Evolutionary conservation across 2,797 vertebrate genomes (phyloP).

Genomic region (Mus spretus): DNA sequence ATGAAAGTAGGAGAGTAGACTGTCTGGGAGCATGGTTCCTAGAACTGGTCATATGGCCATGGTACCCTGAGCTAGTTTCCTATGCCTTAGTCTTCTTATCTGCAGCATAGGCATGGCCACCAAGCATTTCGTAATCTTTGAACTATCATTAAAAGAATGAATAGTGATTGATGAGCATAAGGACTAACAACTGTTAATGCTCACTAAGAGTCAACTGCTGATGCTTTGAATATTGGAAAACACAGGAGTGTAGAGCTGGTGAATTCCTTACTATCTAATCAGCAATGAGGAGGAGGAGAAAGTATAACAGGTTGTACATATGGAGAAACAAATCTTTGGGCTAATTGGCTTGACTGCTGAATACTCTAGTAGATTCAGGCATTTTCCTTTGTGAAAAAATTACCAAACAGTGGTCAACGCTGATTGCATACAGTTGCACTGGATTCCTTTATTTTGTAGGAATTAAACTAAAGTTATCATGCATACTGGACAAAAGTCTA

Average conservation of each 20-base stretch:
- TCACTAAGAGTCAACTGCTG: background rate
- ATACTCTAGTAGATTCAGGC: background rate
- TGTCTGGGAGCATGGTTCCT: background rate
- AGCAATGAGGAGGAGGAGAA: background rate
- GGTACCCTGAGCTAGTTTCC: background rate
- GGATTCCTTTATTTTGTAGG: background rate
- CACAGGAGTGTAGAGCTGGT: background rate
- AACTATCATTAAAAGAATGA: conserved; percentile 1
- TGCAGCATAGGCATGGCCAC: background rate
- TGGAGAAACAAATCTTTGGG: background rate
- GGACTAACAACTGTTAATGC: background rate
- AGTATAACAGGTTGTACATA: background rate
- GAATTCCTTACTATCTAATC: background rate
- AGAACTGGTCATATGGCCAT: background rate
- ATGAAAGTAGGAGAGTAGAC: background rate
- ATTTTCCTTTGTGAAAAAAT: background rate
- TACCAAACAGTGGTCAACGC: background rate
- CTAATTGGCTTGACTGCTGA: conserved; percentile 11
- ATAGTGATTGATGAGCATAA: background rate
- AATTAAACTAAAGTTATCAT: background rate
- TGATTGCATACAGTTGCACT: background rate
- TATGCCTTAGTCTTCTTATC: background rate
- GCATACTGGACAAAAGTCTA: background rate
- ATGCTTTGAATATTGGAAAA: background rate
- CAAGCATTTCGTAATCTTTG: background rate